Base-by-base conservation (phyloP, 2,113 vertebrate genomes). In the Podarcis raffonei region DNA sequence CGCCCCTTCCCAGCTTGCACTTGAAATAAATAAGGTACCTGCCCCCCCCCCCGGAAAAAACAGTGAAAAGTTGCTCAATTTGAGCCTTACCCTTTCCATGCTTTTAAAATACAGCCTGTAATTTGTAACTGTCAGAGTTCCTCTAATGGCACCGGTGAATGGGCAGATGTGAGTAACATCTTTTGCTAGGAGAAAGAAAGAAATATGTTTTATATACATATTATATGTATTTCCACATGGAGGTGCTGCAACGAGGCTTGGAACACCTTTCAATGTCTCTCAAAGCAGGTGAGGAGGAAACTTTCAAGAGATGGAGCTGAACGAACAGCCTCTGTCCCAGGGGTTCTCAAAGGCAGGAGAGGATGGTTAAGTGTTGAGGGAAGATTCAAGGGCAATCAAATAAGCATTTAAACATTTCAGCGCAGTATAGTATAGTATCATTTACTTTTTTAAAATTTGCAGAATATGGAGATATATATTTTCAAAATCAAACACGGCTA, bases 161-260 rank as follows among this genome's bases (percentile, higher is more conserved):
- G 99, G 99, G 92, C 99, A 99, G 94, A 99, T 99, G 83, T 99
- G 99, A 88, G 98, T 99, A 90, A 99, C 97, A 90, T 99, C 98
- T 96, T 98, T 98, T 82, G 98, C 99, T 99, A 90, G 18, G 79
- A 93, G 93, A 39, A 35, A 32, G 84, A 12, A 88, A 35, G 53
- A 3, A 39, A 11, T 11, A 48, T 48, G 48, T 48, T 48, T 11
- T 48, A 48, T 48, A 48, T 5, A 39, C 59, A 25, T 23, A 74
- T 74, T 39, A 12, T 66, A 83, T 13, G 27, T 32, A 11, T 27
- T 85, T 35, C 91, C 71, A 86, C 1, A 39, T 23, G 48, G 78
- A 72, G 81, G 22, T 35, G 30, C 25, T 68, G 32, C 5, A n/a
- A 5, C 5, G 53, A 23, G 25, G 32, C 39, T 65, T 23, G 80